Percentiles rank a stretch among this genome's conserved stretches.
phyloP scores from a whole-genome alignment of 2,888 invertebrate species.

The Belgica antarctica region DNA sequence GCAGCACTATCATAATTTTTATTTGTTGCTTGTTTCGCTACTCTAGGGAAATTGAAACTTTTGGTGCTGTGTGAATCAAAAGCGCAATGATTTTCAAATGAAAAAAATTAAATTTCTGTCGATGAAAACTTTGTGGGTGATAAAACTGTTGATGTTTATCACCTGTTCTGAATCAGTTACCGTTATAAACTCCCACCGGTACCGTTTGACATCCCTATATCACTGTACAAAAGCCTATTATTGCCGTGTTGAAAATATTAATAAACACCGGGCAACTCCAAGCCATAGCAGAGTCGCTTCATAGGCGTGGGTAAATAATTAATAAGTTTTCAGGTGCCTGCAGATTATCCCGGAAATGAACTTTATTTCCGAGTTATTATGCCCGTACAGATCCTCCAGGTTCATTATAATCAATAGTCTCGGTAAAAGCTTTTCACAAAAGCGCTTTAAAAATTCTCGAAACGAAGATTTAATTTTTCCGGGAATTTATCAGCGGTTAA shows the following conservation, averaged over 20 bases:
- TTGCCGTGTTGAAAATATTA: slow-evolving; percentile 14
- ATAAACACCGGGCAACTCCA: background rate
- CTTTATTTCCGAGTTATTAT: slow-evolving; percentile 29
- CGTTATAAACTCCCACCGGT: too few relatives aligned
- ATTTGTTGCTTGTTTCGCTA: too few relatives aligned
- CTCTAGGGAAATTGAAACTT: too few relatives aligned
- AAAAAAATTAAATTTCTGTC: too few relatives aligned
- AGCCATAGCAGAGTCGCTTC: background rate
- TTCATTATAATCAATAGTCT: background rate
- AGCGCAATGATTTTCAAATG: too few relatives aligned
- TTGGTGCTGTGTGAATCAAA: too few relatives aligned
- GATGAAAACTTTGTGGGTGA: too few relatives aligned
- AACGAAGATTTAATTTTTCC: background rate
- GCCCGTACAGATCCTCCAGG: background rate
- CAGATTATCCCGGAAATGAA: slow-evolving; percentile 34
- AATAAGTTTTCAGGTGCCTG: slow-evolving; percentile 21
- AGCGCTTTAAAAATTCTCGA: background rate
- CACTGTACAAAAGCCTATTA: slow-evolving; percentile 2
- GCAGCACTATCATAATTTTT: slow-evolving; percentile 25
- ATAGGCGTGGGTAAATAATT: background rate
- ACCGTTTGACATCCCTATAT: too few relatives aligned
- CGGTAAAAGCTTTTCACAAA: background rate
- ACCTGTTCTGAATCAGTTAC: too few relatives aligned
- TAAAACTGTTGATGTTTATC: too few relatives aligned
- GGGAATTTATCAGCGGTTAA: background rate